phyloP scores from a whole-genome alignment of 2,113 vertebrate genomes.

The Ptychochromis oligacanthus region DNA sequence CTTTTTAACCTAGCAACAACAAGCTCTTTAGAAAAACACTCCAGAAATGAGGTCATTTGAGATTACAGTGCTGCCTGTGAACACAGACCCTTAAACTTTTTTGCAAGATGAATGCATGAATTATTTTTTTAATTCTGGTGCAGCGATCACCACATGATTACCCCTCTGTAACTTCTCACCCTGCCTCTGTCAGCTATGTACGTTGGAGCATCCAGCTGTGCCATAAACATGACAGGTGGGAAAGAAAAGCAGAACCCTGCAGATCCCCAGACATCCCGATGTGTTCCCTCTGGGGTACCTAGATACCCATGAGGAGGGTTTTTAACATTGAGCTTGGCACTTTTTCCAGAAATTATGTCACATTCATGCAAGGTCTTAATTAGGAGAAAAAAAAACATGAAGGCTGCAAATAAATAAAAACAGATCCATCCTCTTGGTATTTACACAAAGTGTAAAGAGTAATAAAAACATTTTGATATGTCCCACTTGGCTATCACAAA shows the following conservation, averaged over 20 bases:
- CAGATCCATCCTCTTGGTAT: background rate
- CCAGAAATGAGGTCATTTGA: background rate
- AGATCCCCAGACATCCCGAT: background rate
- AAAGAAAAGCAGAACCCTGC: background rate
- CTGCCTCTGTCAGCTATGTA: background rate
- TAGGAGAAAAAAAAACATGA: background rate
- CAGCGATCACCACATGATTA: background rate
- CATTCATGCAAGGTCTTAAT: background rate
- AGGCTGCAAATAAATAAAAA: background rate
- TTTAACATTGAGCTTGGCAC: background rate
- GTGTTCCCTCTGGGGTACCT: background rate
- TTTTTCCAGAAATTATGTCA: background rate
- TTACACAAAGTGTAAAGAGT: background rate
- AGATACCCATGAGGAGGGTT: background rate
- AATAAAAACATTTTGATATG: background rate
- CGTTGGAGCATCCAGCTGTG: background rate
- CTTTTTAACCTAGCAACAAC: background rate
- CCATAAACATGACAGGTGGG: slow-evolving; percentile 16
- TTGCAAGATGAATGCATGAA: background rate
- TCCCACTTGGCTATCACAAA: background rate
- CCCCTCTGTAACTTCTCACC: background rate
- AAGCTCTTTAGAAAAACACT: background rate
- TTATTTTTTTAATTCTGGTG: background rate
- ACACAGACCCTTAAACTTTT: background rate
- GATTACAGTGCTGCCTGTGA: background rate